Conservation (phyloP, 92 coral and sea anemone species). For the Diadumene lineata region DNA sequence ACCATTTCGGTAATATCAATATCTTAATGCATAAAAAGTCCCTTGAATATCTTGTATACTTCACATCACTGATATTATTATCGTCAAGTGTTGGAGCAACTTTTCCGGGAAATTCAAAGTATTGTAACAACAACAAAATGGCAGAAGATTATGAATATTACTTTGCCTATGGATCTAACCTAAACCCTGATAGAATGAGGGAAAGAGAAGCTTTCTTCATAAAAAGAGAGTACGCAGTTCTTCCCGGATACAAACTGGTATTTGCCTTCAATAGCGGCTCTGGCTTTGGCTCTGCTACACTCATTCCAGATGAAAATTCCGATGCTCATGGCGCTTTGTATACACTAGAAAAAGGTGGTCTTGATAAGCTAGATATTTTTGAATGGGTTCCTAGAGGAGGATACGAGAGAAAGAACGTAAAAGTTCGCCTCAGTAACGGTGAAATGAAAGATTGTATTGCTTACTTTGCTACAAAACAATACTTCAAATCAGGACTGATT, state of each 20-base stretch:
- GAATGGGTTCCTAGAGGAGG: constrained; percentile 65
- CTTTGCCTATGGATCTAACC: constrained; percentile 84
- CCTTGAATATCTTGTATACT: no score
- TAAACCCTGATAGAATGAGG: constrained; percentile 75
- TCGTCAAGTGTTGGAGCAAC: neutral
- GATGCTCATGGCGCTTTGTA: constrained; percentile 74
- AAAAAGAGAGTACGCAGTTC: constrained; percentile 58
- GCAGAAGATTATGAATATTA: constrained; percentile 26
- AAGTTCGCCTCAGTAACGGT: constrained; percentile 49
- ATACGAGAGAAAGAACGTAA: constrained; percentile 47
- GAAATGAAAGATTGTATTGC: constrained; percentile 50
- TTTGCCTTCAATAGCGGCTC: constrained; percentile 51
- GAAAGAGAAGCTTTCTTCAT: constrained; percentile 69
- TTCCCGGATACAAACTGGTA: constrained; percentile 54
- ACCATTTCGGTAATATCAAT: no score
- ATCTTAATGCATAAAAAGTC: no score
- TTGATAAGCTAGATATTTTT: constrained; percentile 68
- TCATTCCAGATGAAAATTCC: constrained; percentile 44
- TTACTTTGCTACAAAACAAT: constrained; percentile 48
- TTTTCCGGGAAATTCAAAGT: no score
- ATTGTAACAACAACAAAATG: neutral
- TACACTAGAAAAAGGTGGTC: constrained; percentile 69
- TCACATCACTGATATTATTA: no score
- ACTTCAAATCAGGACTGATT: constrained; percentile 51
- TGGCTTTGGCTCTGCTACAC: constrained; percentile 64